Percentiles rank a stretch among this genome's conserved stretches.
These are phyloP conservation scores for Cryptocephalus moraei DNA, from an alignment of 2,888 invertebrate species.

Conservation along the genomic window DNA sequence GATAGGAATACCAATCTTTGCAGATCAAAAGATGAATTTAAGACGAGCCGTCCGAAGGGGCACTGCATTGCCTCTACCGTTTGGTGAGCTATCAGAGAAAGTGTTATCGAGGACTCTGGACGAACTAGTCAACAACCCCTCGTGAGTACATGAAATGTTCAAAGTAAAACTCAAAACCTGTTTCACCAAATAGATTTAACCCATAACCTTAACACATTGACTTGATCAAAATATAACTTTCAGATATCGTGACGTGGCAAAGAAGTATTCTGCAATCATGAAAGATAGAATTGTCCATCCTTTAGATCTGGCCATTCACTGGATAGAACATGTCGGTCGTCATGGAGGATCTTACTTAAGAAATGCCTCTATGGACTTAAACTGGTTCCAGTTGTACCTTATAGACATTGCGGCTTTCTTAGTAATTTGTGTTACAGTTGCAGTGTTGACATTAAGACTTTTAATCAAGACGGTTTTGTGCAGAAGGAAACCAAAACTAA, in stretches of 20 bases:
- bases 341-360: conserved; percentile 9
- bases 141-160: neutral
- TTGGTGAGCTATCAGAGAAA: conserved; percentile 1
- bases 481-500: too few relatives aligned
- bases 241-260: conserved; percentile 10
- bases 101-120: neutral
- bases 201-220: too few relatives aligned
- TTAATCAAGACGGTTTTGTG: too few relatives aligned
- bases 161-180: too few relatives aligned
- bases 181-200: too few relatives aligned
- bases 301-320: conserved; percentile 13
- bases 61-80: conserved; percentile 1
- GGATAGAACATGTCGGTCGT: conserved; percentile 14
- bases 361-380: conserved; percentile 9
- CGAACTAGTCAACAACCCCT: conserved; percentile 5
- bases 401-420: conserved; percentile 7
- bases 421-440: too few relatives aligned
- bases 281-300: conserved; percentile 9
- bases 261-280: conserved; percentile 7
- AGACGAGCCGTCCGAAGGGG: neutral
- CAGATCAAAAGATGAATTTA: conserved; percentile 7
- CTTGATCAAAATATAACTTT: neutral
- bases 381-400: conserved; percentile 13
- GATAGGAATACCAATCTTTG: conserved; percentile 4
- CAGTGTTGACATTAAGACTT: too few relatives aligned